Conservation (phyloP, 2,797 vertebrate species). For the Buceros bicornis region DNA sequence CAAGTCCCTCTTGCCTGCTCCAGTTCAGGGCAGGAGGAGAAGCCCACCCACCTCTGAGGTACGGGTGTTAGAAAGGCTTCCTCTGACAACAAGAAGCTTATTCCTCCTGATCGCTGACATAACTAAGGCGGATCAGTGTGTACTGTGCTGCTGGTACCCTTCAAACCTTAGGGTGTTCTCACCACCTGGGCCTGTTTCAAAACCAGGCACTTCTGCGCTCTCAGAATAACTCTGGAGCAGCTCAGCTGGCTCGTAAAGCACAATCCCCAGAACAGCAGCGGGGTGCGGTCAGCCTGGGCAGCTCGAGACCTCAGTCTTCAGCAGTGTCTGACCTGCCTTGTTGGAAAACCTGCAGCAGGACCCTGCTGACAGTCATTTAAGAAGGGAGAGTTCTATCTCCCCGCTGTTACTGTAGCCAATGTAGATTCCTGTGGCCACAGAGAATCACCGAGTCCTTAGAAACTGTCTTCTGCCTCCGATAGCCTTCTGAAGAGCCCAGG, state of each 20-base stretch:
- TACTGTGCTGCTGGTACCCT: not conserved
- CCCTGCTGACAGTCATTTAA: not conserved
- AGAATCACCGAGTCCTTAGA: not conserved
- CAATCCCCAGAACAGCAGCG: not conserved
- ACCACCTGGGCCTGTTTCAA: not conserved
- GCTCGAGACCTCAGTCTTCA: accelerated
- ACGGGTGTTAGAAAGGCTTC: not conserved
- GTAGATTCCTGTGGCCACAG: not conserved
- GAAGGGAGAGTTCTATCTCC: not conserved
- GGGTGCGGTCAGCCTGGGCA: not conserved
- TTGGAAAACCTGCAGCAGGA: not conserved
- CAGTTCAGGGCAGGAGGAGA: not conserved
- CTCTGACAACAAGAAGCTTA: not conserved
- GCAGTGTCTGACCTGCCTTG: not conserved
- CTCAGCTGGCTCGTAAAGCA: not conserved
- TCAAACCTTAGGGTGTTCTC: not conserved
- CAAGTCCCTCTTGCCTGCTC: not conserved
- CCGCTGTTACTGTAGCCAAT: not conserved
- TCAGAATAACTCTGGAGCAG: not conserved
- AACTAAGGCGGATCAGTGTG: not conserved
- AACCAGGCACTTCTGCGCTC: not conserved
- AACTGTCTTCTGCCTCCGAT: not conserved
- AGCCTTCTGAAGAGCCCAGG: not conserved
- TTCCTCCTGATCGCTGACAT: not conserved
- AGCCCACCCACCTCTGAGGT: not conserved